Evolutionary conservation across 2,888 invertebrate genomes (phyloP).

Genomic region (Pollenia labialis): DNA sequence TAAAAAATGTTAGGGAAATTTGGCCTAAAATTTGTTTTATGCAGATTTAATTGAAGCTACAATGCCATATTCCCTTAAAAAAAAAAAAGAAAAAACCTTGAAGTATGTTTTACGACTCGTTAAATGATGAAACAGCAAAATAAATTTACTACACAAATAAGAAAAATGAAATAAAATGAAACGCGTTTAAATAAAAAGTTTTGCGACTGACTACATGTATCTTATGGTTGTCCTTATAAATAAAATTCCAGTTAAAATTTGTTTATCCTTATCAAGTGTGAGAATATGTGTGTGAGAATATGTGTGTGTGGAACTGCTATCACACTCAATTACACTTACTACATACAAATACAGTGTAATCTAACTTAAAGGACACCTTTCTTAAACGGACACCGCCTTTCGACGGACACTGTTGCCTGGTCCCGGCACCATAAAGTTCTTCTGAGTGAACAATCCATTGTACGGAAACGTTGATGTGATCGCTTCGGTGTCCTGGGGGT

Average conservation of each 20-base stretch:
- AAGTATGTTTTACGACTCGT: conserved; percentile 10
- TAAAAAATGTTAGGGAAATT: neutral
- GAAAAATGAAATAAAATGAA: conserved; percentile 17
- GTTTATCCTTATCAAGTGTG: conserved; percentile 34
- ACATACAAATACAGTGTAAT: conserved; percentile 9
- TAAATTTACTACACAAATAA: neutral
- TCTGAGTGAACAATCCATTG: too few species aligned
- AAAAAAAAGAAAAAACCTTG: conserved; percentile 16
- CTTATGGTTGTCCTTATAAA: conserved; percentile 42
- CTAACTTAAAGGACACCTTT: neutral
- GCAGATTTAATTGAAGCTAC: neutral
- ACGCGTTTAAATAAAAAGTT: conserved; percentile 2
- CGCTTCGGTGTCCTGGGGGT: too few species aligned
- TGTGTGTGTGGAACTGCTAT: conserved; percentile 1
- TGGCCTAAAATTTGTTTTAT: neutral
- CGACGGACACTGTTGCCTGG: too few species aligned
- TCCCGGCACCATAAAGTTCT: too few species aligned
- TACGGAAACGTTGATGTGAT: too few species aligned
- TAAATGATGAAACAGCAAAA: conserved; percentile 24
- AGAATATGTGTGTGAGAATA: neutral
- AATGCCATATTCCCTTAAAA: neutral
- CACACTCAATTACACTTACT: conserved; percentile 7
- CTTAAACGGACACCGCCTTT: too few species aligned
- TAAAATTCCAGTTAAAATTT: conserved; percentile 58
- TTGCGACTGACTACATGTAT: conserved; percentile 23